phyloP scores from a whole-genome alignment of 2,113 vertebrate species.

The Ceuthmochares aereus region DNA sequence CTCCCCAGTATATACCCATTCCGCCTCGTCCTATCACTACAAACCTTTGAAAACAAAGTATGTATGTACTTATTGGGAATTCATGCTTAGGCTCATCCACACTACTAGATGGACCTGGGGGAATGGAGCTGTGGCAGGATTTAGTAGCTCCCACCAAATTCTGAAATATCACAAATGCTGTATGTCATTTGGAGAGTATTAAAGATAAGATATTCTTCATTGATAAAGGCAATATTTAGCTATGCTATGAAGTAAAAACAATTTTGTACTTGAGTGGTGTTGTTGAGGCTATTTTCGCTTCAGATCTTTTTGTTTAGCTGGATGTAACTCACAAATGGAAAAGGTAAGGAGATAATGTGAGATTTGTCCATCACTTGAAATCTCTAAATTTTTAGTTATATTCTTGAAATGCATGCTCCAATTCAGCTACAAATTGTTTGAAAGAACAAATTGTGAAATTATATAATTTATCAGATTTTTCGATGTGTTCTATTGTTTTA shows the following conservation, averaged over 20 bases:
- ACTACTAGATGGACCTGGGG: background rate
- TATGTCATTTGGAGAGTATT: background rate
- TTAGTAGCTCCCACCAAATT: background rate
- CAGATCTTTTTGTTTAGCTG: background rate
- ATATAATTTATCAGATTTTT: background rate
- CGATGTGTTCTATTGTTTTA: background rate
- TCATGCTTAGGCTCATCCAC: accelerated
- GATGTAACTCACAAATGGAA: background rate
- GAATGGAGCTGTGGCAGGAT: background rate
- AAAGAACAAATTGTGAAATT: background rate
- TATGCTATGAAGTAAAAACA: background rate
- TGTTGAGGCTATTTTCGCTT: background rate
- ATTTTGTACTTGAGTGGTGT: background rate
- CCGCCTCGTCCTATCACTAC: too few relatives aligned
- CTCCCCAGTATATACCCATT: too few relatives aligned
- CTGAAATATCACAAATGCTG: background rate
- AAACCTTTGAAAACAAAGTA: too few relatives aligned
- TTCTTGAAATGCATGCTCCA: background rate
- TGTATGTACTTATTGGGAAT: background rate
- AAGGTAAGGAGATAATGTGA: background rate
- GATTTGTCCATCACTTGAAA: background rate
- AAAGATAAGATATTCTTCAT: background rate
- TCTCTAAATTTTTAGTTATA: background rate
- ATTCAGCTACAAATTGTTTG: background rate
- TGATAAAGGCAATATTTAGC: background rate